Conservation (phyloP, 2,888 invertebrate species). For the Oligia strigilis region DNA sequence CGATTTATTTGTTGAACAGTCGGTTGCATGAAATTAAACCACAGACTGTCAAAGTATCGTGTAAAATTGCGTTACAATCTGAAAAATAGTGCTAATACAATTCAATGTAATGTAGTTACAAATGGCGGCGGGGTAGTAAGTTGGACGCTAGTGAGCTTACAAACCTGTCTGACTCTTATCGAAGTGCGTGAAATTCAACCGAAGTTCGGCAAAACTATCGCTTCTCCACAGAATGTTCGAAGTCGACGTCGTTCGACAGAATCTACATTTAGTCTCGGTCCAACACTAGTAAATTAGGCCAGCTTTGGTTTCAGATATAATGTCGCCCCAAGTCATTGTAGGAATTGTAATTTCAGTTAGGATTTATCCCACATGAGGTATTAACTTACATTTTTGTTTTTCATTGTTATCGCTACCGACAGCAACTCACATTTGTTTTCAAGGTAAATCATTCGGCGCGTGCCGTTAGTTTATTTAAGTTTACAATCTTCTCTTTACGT, state of each 20-base stretch:
- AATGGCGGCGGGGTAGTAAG: not conserved
- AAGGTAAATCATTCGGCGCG: conserved; percentile 84
- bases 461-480: conserved; percentile 71
- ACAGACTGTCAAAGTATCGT: not conserved
- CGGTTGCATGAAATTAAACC: not conserved
- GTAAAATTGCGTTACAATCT: not conserved
- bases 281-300: conserved; percentile 20
- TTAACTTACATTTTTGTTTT: conserved; percentile 79
- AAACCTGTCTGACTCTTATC: conserved; percentile 12
- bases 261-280: conserved; percentile 14
- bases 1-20: not conserved
- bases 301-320: conserved; percentile 11
- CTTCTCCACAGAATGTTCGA: conserved; percentile 1
- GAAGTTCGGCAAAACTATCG: conserved; percentile 19
- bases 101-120: not conserved
- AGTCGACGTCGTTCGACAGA: conserved; percentile 9
- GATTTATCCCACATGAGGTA: conserved; percentile 60
- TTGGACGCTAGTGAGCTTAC: not conserved
- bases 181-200: not conserved
- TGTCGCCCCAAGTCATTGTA: conserved; percentile 31
- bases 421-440: conserved; percentile 89
- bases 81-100: not conserved
- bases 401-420: conserved; percentile 87
- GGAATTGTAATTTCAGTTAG: conserved; percentile 48
- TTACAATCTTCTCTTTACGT: conserved; percentile 66